phyloP scores from a whole-genome alignment of 2,888 invertebrate species.

The Achlya flavicornis region DNA sequence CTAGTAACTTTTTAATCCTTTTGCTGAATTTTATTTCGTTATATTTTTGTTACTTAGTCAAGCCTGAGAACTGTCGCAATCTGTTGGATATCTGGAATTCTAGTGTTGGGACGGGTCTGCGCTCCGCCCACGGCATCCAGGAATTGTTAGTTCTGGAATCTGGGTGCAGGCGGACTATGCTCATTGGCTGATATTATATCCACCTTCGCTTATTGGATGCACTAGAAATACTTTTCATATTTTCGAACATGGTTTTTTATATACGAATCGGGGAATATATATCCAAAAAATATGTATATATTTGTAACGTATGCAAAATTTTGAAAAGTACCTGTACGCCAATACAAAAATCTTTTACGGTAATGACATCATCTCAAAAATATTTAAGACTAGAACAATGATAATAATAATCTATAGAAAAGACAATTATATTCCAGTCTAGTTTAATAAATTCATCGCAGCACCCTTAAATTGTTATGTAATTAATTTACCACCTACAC shows the following conservation, averaged over 20 bases:
- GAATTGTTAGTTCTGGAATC: slow-evolving; percentile 42
- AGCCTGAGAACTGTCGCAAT: slow-evolving; percentile 20
- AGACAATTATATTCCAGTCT: not conserved
- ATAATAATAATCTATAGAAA: not conserved
- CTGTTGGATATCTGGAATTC: slow-evolving; percentile 40
- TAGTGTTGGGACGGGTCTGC: slow-evolving; percentile 24
- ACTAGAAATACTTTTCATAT: not conserved
- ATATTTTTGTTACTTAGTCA: slow-evolving; percentile 13
- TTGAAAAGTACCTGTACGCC: no score
- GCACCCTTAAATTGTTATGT: not conserved
- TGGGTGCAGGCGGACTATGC: slow-evolving; percentile 39
- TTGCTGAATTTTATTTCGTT: not conserved
- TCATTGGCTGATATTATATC: slow-evolving; percentile 40
- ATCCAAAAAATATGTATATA: no score
- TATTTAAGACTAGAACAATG: not conserved
- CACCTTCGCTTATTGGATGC: slow-evolving; percentile 3
- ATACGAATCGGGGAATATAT: not conserved
- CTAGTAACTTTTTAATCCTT: not conserved
- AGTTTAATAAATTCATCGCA: not conserved
- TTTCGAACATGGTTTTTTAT: not conserved
- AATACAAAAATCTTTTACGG: no score
- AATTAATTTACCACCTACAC: slow-evolving; percentile 7
- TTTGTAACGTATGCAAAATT: no score
- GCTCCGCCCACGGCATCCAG: slow-evolving; percentile 34
- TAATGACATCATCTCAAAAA: not conserved